Evolutionary conservation across 2,797 vertebrate species (phyloP).

Genomic region (Clarias fuscus): DNA sequence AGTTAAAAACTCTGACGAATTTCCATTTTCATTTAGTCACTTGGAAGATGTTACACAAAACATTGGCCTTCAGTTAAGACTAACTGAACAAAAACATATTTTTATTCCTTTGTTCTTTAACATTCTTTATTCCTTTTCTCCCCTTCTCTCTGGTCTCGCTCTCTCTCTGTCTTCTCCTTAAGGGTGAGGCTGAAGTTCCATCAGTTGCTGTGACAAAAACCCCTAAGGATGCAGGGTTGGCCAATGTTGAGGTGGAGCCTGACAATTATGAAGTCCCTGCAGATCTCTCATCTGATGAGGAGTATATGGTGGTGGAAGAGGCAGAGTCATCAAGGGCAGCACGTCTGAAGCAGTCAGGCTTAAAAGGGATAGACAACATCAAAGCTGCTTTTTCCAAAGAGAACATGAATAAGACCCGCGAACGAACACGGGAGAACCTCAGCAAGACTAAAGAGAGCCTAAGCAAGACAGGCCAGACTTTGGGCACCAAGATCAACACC

Average conservation of each 20-base stretch:
- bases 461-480: constrained; percentile 86
- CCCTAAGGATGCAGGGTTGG: constrained; percentile 68
- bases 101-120: not conserved
- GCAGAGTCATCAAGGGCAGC: constrained; percentile 75
- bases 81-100: not conserved
- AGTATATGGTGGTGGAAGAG: constrained; percentile 89
- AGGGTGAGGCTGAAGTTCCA: constrained; percentile 84
- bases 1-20: not conserved
- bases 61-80: not conserved
- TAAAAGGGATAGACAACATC: constrained; percentile 86
- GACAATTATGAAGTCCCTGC: constrained; percentile 80
- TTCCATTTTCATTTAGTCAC: not conserved
- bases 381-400: constrained; percentile 95
- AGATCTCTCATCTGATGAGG: constrained; percentile 92
- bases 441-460: constrained; percentile 84
- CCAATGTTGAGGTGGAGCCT: constrained; percentile 72
- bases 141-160: not conserved
- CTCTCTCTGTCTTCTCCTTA: constrained; percentile 11
- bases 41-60: not conserved
- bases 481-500: constrained; percentile 88
- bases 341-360: constrained; percentile 85
- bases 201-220: constrained; percentile 77
- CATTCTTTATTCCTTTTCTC: not conserved
- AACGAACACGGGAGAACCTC: constrained; percentile 65
- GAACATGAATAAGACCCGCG: constrained; percentile 89